These are phyloP conservation scores for Papilio protenor DNA, from an alignment of 2,888 invertebrate genomes.

Conservation along the genomic window DNA sequence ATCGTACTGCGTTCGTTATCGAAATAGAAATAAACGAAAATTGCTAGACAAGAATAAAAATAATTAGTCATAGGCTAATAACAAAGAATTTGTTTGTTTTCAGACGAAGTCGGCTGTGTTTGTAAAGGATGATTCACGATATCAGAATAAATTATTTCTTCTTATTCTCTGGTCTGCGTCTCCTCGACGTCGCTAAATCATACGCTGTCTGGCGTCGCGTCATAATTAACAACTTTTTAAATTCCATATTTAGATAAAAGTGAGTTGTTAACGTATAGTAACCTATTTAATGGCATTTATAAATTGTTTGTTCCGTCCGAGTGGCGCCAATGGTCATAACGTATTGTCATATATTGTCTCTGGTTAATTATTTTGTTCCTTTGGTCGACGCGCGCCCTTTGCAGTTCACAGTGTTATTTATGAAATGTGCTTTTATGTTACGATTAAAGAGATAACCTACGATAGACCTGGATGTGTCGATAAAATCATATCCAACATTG, in stretches of 20 bases:
- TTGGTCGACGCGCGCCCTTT: constrained; percentile 8
- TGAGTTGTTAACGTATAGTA: constrained; percentile 32
- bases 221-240: constrained; percentile 50
- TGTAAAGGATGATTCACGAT: constrained; percentile 65
- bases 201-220: constrained; percentile 51
- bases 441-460: constrained; percentile 11
- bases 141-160: constrained; percentile 68
- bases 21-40: neutral
- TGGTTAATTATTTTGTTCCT: constrained; percentile 23
- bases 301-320: constrained; percentile 40
- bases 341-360: constrained; percentile 14
- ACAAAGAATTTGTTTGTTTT: constrained; percentile 45
- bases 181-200: constrained; percentile 63
- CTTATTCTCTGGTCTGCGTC: constrained; percentile 61
- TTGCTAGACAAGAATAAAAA: neutral
- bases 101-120: constrained; percentile 19
- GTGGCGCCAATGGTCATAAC: constrained; percentile 35
- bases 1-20: neutral
- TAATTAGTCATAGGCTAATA: constrained; percentile 11
- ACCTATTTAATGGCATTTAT: constrained; percentile 41
- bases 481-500: neutral
- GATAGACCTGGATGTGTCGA: neutral
- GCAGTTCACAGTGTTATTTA: constrained; percentile 21
- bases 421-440: constrained; percentile 19
- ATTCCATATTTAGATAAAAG: constrained; percentile 46